Conservation (phyloP, 92 coral and sea anemone species). For the Actinernus sp. region DNA sequence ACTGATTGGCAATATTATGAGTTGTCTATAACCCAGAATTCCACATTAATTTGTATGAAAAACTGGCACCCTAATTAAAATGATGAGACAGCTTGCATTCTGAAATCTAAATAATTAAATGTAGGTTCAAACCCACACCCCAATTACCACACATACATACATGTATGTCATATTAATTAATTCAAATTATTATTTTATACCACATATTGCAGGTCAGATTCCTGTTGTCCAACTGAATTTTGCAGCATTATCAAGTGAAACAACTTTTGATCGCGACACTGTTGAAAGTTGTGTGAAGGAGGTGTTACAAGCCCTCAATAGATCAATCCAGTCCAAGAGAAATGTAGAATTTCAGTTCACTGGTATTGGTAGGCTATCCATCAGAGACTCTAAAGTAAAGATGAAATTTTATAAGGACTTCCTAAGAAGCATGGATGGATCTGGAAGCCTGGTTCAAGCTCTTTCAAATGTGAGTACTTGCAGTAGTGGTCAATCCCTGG, state of each 20-base stretch:
- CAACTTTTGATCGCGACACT: conserved; percentile 91
- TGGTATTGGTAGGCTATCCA: conserved; percentile 94
- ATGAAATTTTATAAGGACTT: conserved; percentile 98
- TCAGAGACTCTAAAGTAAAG: conserved; percentile 93
- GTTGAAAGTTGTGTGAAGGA: conserved; percentile 98
- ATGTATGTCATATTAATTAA: background rate
- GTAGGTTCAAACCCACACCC: background rate
- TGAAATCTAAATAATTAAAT: background rate
- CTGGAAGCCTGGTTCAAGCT: conserved; percentile 92
- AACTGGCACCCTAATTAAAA: background rate
- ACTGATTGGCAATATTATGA: too few relatives aligned
- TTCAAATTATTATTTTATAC: background rate
- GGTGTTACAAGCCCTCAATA: conserved; percentile 90
- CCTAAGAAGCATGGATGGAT: conserved; percentile 90
- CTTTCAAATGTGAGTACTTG: conserved; percentile 87
- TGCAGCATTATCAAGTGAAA: conserved; percentile 85
- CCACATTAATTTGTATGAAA: too few relatives aligned
- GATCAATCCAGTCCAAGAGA: conserved; percentile 91
- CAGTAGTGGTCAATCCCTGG: too few relatives aligned
- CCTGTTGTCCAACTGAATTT: conserved; percentile 94
- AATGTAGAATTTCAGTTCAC: conserved; percentile 97
- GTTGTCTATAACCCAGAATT: too few relatives aligned
- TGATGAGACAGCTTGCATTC: background rate
- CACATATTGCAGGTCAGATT: conserved; percentile 92
- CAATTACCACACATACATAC: background rate